A percentile compares a stretch with the other conserved stretches of the same genome.
phyloP scores from a whole-genome alignment of 2,888 invertebrate species.

The Ctena decussata region DNA sequence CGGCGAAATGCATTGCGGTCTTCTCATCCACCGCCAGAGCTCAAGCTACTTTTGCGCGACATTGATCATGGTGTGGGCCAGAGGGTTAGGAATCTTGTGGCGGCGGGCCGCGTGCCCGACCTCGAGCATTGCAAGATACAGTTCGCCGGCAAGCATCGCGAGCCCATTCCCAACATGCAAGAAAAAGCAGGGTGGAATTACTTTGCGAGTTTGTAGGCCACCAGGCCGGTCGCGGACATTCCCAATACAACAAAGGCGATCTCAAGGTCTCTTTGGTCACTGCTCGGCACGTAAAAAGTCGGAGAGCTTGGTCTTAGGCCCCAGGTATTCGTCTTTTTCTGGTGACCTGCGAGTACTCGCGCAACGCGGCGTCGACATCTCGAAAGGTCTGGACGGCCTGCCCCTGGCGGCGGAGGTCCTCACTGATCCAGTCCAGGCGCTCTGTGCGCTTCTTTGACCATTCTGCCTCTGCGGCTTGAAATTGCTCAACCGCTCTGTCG shows the following conservation, averaged over 20 bases:
- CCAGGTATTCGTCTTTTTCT: background rate
- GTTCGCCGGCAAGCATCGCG: background rate
- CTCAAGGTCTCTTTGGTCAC: too few relatives aligned
- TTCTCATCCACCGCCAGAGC: background rate
- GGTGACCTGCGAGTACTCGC: constrained; percentile 11
- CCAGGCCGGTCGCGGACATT: too few relatives aligned
- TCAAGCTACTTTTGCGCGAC: background rate
- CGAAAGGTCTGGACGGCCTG: background rate
- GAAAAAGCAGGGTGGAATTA: too few relatives aligned
- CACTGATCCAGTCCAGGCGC: background rate
- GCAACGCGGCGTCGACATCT: background rate
- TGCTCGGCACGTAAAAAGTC: background rate
- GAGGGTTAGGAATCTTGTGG: background rate
- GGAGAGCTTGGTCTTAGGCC: background rate
- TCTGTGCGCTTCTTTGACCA: background rate
- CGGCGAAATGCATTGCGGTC: background rate
- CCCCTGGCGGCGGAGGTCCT: background rate
- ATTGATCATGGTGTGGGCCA: background rate
- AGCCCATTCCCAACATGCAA: too few relatives aligned
- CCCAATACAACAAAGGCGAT: too few relatives aligned
- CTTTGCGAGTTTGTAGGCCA: too few relatives aligned
- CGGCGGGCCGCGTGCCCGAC: background rate
- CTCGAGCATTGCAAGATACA: background rate
- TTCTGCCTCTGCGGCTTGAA: background rate
- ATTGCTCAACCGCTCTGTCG: background rate